Base-by-base conservation (phyloP, 2,797 vertebrate genomes). In the Cheracebus regulus region DNA sequence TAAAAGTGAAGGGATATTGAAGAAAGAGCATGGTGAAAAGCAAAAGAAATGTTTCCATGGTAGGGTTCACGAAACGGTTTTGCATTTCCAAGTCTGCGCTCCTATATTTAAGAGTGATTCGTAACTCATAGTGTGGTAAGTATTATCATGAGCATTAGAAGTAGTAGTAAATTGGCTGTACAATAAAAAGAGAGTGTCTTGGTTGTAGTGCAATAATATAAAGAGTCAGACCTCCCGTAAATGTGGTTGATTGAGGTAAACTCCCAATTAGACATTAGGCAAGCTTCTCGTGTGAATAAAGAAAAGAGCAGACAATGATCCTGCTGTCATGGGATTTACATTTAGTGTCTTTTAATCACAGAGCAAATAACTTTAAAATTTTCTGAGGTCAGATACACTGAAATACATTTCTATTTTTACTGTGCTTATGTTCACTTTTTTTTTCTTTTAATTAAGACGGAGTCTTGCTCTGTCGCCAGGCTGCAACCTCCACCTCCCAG, bases 101-200 rank as follows among this genome's bases (percentile, higher is more conserved):
- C 7, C 3, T 90, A 52, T 52, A 70, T 84, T 83, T 73, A 78
- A 64, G 26, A 86, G 26, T 19, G 22, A 90, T 82, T 73, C 89
- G 4, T 83, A 73, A 64, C 3, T 39, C 30, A 48, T 58, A 46
- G 10, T 2, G 13, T 79, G 13, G 7, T 82, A 78, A 48, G 22
- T 78, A 41, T 92, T 58, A 57, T 39, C n/a, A 44, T n/a, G 30
- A 17, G 30, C 33, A 48, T 90, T 67, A 50, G 33, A 61, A 88
- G 17, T 61, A 83, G 19, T 52, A 0, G 83, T 73, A 70, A 93
- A 87, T 85, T 50, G n/a, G 73, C 48, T 92, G 39, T 72, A 73
- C 20, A 86, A 52, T 95, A 64, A 81, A 95, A 96, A 93, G 78
- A 90, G 33, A 94, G n/a, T 96, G 61, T 5, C 19, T 94, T 61